These are phyloP conservation scores for Nautilus pompilius DNA, from an alignment of 1,140 invertebrate species.

Conservation along the genomic window DNA sequence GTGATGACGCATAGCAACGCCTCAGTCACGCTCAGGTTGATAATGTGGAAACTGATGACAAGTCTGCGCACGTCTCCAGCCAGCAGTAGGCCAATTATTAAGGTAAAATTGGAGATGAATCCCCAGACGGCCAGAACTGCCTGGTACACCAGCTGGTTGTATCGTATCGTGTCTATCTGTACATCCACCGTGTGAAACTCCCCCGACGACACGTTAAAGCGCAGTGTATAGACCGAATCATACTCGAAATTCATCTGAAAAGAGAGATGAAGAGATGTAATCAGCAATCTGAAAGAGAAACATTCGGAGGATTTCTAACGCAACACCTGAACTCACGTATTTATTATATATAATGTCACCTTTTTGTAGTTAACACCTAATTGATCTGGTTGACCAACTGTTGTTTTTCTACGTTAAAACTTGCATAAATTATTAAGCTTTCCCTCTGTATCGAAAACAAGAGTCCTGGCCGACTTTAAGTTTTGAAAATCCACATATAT, in stretches of 20 bases:
- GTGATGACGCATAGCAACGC: background rate
- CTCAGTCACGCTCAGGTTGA: background rate
- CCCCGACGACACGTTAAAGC: background rate
- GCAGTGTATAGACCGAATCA: background rate
- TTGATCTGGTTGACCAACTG: too few relatives aligned
- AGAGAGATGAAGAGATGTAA: background rate
- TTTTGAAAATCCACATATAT: too few relatives aligned
- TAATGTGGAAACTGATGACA: background rate
- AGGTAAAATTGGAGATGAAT: background rate
- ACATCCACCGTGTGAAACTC: background rate
- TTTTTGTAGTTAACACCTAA: too few relatives aligned
- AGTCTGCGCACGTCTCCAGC: background rate
- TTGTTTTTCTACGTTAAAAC: too few relatives aligned
- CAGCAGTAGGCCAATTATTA: background rate
- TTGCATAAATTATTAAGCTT: too few relatives aligned
- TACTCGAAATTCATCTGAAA: too few relatives aligned
- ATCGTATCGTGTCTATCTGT: background rate
- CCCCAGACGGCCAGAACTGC: background rate
- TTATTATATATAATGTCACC: too few relatives aligned
- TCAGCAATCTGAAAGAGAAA: background rate
- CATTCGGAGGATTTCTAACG: too few relatives aligned
- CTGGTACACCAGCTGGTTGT: background rate
- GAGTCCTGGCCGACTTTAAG: too few relatives aligned
- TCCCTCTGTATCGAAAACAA: too few relatives aligned
- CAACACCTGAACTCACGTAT: too few relatives aligned